These are phyloP conservation scores for Parnassius glacialis DNA, from an alignment of 2,888 invertebrate genomes.

Conservation along the genomic window DNA sequence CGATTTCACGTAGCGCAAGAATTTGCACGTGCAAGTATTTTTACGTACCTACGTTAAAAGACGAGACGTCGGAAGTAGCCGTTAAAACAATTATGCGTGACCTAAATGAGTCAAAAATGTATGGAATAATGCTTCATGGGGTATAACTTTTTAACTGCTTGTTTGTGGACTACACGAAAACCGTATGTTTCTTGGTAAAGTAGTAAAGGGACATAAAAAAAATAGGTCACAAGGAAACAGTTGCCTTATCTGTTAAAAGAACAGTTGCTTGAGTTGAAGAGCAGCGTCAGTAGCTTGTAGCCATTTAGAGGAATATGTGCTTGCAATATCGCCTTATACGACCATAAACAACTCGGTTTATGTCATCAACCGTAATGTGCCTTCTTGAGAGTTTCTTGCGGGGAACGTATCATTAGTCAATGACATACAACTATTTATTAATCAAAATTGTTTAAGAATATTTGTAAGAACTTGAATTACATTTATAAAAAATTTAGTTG, in stretches of 20 bases:
- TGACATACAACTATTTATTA: slow-evolving; percentile 24
- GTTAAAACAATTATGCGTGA: neutral
- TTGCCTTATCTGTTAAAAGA: slow-evolving; percentile 13
- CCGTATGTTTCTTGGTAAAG: slow-evolving; percentile 2
- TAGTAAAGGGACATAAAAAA: slow-evolving; percentile 4
- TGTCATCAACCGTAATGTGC: slow-evolving; percentile 24
- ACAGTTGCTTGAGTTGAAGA: slow-evolving; percentile 9
- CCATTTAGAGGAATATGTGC: slow-evolving; percentile 13
- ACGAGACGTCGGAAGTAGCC: slow-evolving; percentile 4
- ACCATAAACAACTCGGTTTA: slow-evolving; percentile 16
- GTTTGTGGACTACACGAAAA: neutral
- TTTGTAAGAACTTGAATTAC: neutral
- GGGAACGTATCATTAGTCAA: slow-evolving; percentile 17
- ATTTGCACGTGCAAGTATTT: slow-evolving; percentile 23
- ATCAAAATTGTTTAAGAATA: slow-evolving; percentile 18
- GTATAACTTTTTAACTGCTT: neutral
- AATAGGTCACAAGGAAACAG: slow-evolving; percentile 16
- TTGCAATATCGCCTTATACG: slow-evolving; percentile 11
- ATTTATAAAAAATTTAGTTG: too few relatives aligned
- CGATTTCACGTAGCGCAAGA: slow-evolving; percentile 21
- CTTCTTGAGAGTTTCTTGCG: slow-evolving; percentile 16
- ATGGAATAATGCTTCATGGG: too few relatives aligned
- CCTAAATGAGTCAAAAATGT: neutral
- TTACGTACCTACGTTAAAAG: slow-evolving; percentile 7
- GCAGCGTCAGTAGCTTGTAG: slow-evolving; percentile 1